phyloP scores from a whole-genome alignment of 1,140 invertebrate genomes.

The Notospermus geniculatus region DNA sequence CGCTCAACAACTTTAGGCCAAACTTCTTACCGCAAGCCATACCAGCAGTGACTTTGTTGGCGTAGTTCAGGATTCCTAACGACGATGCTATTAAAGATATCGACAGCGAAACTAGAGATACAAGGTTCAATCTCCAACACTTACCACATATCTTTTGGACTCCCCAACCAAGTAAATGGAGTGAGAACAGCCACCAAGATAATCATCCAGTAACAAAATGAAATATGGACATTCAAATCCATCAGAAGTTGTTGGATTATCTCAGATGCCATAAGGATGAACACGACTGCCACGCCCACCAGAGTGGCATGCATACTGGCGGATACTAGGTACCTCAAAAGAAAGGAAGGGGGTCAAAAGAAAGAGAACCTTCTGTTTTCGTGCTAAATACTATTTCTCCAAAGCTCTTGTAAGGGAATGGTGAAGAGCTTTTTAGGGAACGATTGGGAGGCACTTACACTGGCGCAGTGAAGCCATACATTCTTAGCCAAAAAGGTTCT shows the following conservation, averaged over 20 bases:
- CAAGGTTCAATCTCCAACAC: constrained; percentile 53
- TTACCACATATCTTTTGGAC: constrained; percentile 60
- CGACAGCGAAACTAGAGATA: no score
- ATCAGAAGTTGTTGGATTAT: constrained; percentile 59
- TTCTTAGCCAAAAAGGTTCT: no score
- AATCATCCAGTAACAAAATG: constrained; percentile 64
- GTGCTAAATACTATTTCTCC: no score
- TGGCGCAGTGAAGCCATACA: no score
- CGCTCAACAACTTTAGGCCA: not conserved
- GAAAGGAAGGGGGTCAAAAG: not conserved
- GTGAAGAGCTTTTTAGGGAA: no score
- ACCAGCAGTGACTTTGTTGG: no score
- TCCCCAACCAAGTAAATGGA: constrained; percentile 68
- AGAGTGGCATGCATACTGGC: constrained; percentile 64
- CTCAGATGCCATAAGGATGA: constrained; percentile 67
- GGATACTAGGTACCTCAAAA: constrained; percentile 57
- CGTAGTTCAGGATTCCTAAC: no score
- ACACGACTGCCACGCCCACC: constrained; percentile 70
- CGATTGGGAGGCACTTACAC: no score
- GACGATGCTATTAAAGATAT: no score
- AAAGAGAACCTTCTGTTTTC: not conserved
- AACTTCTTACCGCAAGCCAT: constrained; percentile 63
- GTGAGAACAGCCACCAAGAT: constrained; percentile 64
- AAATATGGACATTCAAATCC: constrained; percentile 57
- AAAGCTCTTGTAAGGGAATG: no score